Percentiles rank a stretch among this genome's conserved stretches.
Conservation (phyloP, 1,140 invertebrate genomes). For the Chironomus tepperi region DNA sequence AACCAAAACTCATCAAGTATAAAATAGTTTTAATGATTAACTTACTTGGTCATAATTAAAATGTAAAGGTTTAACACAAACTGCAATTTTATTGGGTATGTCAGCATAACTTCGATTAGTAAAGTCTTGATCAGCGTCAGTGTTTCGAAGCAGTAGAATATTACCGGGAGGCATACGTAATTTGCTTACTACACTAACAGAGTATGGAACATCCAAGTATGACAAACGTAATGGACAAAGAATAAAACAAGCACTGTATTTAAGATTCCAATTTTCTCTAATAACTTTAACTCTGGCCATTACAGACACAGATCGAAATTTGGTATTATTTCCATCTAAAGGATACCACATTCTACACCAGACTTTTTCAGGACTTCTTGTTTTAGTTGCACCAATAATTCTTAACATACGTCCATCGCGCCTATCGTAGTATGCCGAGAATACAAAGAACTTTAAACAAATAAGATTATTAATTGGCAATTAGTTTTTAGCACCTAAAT, state of each 20-base stretch:
- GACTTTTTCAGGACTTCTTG: slow-evolving; percentile 69
- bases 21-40: not conserved
- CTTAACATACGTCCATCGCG: slow-evolving; percentile 60
- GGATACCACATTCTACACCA: slow-evolving; percentile 54
- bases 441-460: slow-evolving; percentile 74
- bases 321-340: slow-evolving; percentile 27
- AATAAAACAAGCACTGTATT: slow-evolving; percentile 85
- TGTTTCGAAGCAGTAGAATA: slow-evolving; percentile 46
- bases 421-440: slow-evolving; percentile 78
- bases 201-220: slow-evolving; percentile 50
- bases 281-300: slow-evolving; percentile 75
- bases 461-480: no score
- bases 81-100: slow-evolving; percentile 55
- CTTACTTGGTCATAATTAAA: slow-evolving; percentile 72
- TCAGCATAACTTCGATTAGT: slow-evolving; percentile 26
- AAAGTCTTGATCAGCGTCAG: slow-evolving; percentile 42
- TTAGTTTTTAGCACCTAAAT: no score
- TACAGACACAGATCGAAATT: slow-evolving; percentile 54
- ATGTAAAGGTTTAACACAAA: slow-evolving; percentile 92
- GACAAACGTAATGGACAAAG: slow-evolving; percentile 61
- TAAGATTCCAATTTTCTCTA: slow-evolving; percentile 87
- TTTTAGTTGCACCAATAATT: slow-evolving; percentile 80
- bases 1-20: not conserved
- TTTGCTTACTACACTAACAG: slow-evolving; percentile 57
- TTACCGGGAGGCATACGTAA: slow-evolving; percentile 53